Evolutionary conservation across 1,140 invertebrate genomes (phyloP), one percentile per base, ranked within the genome.

Genomic region (Chironomus tepperi): DNA sequence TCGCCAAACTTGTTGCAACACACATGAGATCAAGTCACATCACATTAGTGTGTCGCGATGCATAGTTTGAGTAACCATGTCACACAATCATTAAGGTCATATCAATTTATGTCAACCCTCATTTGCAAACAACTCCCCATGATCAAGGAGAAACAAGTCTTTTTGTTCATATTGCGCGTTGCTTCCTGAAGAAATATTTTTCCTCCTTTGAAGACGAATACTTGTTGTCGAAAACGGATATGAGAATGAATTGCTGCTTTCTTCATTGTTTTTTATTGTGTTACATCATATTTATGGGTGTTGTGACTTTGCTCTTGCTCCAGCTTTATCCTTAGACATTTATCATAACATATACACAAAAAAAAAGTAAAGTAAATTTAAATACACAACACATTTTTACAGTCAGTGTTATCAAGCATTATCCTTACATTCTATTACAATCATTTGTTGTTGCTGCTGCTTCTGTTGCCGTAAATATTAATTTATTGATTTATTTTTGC

Each of bases 321-420:
- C 47, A 57, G 43, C 43, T 47, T 15, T 57, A 57, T 57, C 47
- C 47, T 57, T 57, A n/a, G n/a, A 57, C 47, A 57, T 57, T 57
- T 57, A 57, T 57, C 47, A 57, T 15, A 9, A 57, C n/a, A 34
- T 5, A 34, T 34, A 34, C 24, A 34, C 24, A 5, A 34, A 5
- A 34, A 2, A 34, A 2, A 34, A 34, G 47, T 1, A 47, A 15
- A 47, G 15, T n/a, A 57, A 57, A 57, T 57, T 57, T 57, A 57
- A 57, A 57, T 57, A 57, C 47, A 57, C 12, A 57, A 57, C 47
- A 57, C 47, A 57, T 57, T 57, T 57, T 57, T 57, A 57, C 47
- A n/a, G n/a, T n/a, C n/a, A n/a, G n/a, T 57, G 47, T 57, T 57
- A 57, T 57, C 47, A n/a, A 57, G 12, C n/a, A 57, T 57, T 57